These are phyloP conservation scores for Polietes domitor DNA, from an alignment of 2,888 invertebrate genomes.

Conservation along the genomic window DNA sequence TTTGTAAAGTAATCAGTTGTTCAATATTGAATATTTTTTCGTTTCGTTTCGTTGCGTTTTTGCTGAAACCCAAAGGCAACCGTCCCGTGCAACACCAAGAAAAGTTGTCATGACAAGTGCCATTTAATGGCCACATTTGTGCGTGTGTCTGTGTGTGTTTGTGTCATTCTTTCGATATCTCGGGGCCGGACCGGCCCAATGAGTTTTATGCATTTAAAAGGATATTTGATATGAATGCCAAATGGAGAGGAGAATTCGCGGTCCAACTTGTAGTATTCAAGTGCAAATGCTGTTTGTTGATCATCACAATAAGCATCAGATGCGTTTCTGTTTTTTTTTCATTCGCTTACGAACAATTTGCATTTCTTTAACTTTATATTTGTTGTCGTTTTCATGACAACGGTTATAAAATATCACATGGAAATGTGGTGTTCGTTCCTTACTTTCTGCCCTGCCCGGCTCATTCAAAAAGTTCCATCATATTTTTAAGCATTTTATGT, in stretches of 20 bases:
- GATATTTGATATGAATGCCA: conserved; percentile 67
- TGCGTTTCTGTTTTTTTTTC: conserved; percentile 6
- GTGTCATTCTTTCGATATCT: conserved; percentile 28
- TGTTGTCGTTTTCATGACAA: neutral
- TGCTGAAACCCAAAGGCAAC: conserved; percentile 12
- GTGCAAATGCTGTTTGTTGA: conserved; percentile 26
- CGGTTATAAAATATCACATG: conserved; percentile 32
- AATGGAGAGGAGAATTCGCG: conserved; percentile 16
- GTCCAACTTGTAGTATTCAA: neutral
- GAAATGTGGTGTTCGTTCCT: conserved; percentile 20
- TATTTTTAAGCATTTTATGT: conserved; percentile 44
- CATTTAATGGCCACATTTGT: conserved; percentile 68
- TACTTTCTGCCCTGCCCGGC: neutral
- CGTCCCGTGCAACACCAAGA: neutral
- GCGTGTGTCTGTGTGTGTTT: conserved; percentile 41
- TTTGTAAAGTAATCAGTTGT: conserved; percentile 37
- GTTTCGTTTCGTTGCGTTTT: neutral
- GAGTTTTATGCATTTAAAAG: conserved; percentile 69
- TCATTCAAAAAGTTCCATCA: conserved; percentile 32
- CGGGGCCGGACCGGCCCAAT: conserved; percentile 60
- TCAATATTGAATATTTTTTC: conserved; percentile 4
- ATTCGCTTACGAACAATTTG: conserved; percentile 19
- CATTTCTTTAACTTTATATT: conserved; percentile 30
- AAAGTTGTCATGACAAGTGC: conserved; percentile 65
- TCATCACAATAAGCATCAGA: neutral